Conservation (phyloP, 2,113 vertebrate genomes). For the Danionella cerebrum region DNA sequence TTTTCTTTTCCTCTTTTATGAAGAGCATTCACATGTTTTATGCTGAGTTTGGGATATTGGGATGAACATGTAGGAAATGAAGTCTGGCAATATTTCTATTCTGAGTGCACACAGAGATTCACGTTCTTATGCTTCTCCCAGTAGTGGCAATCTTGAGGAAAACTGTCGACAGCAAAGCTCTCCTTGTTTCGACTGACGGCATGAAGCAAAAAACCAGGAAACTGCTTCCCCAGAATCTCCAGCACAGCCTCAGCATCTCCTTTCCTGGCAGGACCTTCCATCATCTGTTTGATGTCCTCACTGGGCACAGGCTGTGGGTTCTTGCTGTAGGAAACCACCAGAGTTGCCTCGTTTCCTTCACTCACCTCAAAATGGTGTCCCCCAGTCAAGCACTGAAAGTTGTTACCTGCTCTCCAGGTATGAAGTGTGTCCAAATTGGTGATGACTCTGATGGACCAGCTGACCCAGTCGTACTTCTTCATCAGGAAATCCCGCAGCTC, state of each 20-base stretch:
- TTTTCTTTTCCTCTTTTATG: too few species aligned
- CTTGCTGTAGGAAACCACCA: slow-evolving; percentile 63
- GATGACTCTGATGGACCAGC: slow-evolving; percentile 66
- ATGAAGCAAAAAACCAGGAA: slow-evolving; percentile 60
- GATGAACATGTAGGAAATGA: too few species aligned
- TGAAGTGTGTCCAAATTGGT: slow-evolving; percentile 55
- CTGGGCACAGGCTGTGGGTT: slow-evolving; percentile 49
- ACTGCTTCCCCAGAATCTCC: slow-evolving; percentile 53
- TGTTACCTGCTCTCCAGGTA: slow-evolving; percentile 62
- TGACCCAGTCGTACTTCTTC: slow-evolving; percentile 69
- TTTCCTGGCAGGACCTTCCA: slow-evolving; percentile 57
- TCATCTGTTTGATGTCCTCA: slow-evolving; percentile 50
- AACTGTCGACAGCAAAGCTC: slow-evolving; percentile 57
- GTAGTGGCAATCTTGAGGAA: slow-evolving; percentile 65
- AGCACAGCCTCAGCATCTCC: slow-evolving; percentile 50
- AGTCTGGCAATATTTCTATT: slow-evolving; percentile 40
- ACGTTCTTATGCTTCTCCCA: slow-evolving; percentile 68
- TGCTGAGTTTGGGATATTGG: too few species aligned
- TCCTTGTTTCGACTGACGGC: slow-evolving; percentile 65
- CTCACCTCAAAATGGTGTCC: slow-evolving; percentile 59
- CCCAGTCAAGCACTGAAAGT: slow-evolving; percentile 58
- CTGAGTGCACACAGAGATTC: slow-evolving; percentile 61
- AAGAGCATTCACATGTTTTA: too few species aligned
- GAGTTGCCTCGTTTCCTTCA: slow-evolving; percentile 53
- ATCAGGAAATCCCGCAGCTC: slow-evolving; percentile 54